phyloP scores from a whole-genome alignment of 35 echinoderm and acorn worm genomes.

The Nesometra sesokonis region DNA sequence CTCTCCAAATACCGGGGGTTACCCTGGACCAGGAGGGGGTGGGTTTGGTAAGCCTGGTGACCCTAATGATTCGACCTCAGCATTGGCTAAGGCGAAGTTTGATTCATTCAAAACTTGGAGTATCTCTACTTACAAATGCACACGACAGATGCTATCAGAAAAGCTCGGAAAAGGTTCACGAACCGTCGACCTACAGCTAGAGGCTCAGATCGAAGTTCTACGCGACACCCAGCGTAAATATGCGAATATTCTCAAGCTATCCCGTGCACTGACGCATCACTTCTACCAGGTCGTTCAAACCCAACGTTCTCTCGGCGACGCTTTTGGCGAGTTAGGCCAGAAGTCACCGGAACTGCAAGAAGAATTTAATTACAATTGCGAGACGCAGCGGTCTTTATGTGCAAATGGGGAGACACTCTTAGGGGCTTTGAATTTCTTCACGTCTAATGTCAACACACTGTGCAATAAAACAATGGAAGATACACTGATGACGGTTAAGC shows the following conservation, averaged over 20 bases:
- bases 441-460: conserved; percentile 92
- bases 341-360: conserved; percentile 91
- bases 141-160: conserved; percentile 83
- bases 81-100: conserved; percentile 53
- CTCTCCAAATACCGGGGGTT: neutral
- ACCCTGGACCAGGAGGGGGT: neutral
- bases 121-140: conserved; percentile 94
- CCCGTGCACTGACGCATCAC: conserved; percentile 70
- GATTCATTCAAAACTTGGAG: conserved; percentile 90
- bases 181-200: conserved; percentile 90
- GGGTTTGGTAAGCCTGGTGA: neutral
- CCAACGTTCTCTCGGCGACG: conserved; percentile 82
- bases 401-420: conserved; percentile 79
- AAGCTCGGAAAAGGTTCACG: conserved; percentile 48
- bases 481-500: conserved; percentile 69
- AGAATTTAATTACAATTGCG: conserved; percentile 88
- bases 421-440: conserved; percentile 93
- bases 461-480: conserved; percentile 99
- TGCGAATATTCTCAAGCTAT: conserved; percentile 72
- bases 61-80: conserved; percentile 32
- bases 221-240: conserved; percentile 95
- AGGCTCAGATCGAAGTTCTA: conserved; percentile 96
- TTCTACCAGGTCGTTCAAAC: conserved; percentile 95
- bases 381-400: conserved; percentile 86
- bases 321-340: conserved; percentile 73